Conservation (phyloP, 2,888 invertebrate species). For the Oscheius myriophilus region DNA sequence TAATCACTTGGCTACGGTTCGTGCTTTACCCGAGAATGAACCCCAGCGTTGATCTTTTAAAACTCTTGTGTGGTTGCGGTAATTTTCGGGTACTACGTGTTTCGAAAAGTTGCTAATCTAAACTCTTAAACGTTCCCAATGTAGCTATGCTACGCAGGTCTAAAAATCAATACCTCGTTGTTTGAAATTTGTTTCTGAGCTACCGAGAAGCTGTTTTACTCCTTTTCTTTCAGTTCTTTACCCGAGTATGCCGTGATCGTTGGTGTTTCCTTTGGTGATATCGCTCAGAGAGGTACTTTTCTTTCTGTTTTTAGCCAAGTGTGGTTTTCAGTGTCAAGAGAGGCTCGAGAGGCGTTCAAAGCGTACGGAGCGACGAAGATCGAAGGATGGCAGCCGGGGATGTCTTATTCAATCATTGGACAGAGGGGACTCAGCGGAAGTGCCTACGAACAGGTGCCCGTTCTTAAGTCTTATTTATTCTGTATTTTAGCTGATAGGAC, state of each 20-base stretch:
- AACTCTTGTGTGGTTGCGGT: no score
- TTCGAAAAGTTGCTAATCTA: no score
- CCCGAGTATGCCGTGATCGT: slow-evolving; percentile 39
- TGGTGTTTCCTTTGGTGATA: slow-evolving; percentile 55
- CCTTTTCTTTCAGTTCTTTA: slow-evolving; percentile 33
- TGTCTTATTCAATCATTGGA: slow-evolving; percentile 49
- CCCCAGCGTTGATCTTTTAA: no score
- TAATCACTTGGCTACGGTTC: slow-evolving; percentile 46
- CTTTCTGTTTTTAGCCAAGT: no score
- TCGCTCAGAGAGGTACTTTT: slow-evolving; percentile 41
- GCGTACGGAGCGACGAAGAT: slow-evolving; percentile 46
- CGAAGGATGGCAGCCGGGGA: slow-evolving; percentile 45
- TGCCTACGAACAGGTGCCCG: slow-evolving; percentile 42
- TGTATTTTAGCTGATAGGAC: slow-evolving; percentile 7
- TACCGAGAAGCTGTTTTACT: no score
- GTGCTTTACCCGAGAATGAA: slow-evolving; percentile 3
- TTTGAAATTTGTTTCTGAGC: no score
- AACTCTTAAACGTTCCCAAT: no score
- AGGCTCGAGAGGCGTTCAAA: slow-evolving; percentile 44
- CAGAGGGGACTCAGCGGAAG: slow-evolving; percentile 49
- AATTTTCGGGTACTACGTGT: no score
- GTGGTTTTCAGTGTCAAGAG: slow-evolving; percentile 37
- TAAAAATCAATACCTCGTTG: no score
- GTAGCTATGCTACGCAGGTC: no score
- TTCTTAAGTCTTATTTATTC: neutral